Conservation (phyloP, 2,797 vertebrate species). For the Poecile montanus region DNA sequence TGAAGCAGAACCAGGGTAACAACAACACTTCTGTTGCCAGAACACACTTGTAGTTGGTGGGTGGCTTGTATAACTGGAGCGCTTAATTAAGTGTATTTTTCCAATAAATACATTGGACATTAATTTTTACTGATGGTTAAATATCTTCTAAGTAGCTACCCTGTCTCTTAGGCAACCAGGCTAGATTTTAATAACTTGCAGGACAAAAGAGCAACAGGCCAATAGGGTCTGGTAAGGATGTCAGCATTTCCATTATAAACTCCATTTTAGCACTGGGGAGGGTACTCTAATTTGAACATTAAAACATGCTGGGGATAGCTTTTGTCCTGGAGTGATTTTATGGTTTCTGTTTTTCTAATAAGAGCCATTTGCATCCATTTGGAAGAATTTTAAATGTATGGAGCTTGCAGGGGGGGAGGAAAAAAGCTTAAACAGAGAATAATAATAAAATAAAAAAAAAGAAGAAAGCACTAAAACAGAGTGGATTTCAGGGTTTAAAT, state of each 20-base stretch:
- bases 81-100: conserved; percentile 54
- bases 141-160: conserved; percentile 58
- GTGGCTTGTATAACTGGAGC: conserved; percentile 25
- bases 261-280: neutral
- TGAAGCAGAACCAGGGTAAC: conserved; percentile 20
- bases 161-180: conserved; percentile 60
- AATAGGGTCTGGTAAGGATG: conserved; percentile 12
- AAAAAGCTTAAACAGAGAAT: neutral
- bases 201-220: conserved; percentile 24
- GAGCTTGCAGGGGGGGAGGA: neutral
- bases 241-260: conserved; percentile 49
- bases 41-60: conserved; percentile 40
- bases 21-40: conserved; percentile 29
- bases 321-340: conserved; percentile 24
- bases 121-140: conserved; percentile 60
- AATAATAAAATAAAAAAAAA: neutral
- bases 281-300: conserved; percentile 15
- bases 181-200: conserved; percentile 49
- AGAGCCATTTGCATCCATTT: conserved; percentile 40
- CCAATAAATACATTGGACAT: conserved; percentile 40
- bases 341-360: conserved; percentile 32
- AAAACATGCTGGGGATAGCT: conserved; percentile 29
- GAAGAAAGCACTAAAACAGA: neutral
- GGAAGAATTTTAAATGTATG: neutral
- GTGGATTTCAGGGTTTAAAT: neutral